Base-by-base conservation (phyloP, 2,888 invertebrate genomes). In the Eupeodes latifasciatus region DNA sequence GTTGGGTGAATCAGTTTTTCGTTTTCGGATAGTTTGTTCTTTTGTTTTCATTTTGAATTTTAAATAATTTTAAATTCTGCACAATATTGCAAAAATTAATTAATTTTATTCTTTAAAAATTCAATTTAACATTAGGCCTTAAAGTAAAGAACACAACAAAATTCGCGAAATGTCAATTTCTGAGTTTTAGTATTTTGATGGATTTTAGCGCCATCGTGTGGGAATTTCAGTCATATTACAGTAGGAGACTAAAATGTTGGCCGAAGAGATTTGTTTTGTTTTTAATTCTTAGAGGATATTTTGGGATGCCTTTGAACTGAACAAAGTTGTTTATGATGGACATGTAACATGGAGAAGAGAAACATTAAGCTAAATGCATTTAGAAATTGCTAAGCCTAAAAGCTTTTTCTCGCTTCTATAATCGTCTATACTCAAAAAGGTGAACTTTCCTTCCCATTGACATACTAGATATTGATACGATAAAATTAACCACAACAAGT, bases 11-110 rank as follows among this genome's bases (percentile, higher is more conserved):
- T 82, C 79, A 2, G 44, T 19, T 19, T 83, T 82, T 16, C 86
- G 69, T 51, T 86, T 82, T 14, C 86, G 82, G 59, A 86, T 49
- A 7, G 12, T 79, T 16, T 34, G 64, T 10, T 82, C 83, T 66
- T 51, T 79, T 19, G 77, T 53, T 2, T 64, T 59, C 86, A 86
- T 85, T 59, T 49, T 61, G 27, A 27, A 40, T 51, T 19, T 40
- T 4, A 40, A 40, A 44, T 19, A 16, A 19, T 44, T 44, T 19
- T 3, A 19, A 64, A 64, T 59, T 9, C 34, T 7, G 34, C 9
- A 4, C 0, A 59, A 59, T 34, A 14, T 14, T 1, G 14, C 6
- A 14, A 59, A 59, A 59, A 14, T 11, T 19, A 11, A 27, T 27
- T 4, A 40, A 16, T 16, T 40, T 16, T 34, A 0, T 62, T n/a